Conservation (phyloP, 2,113 vertebrate genomes). For the Ochotona curzoniae region DNA sequence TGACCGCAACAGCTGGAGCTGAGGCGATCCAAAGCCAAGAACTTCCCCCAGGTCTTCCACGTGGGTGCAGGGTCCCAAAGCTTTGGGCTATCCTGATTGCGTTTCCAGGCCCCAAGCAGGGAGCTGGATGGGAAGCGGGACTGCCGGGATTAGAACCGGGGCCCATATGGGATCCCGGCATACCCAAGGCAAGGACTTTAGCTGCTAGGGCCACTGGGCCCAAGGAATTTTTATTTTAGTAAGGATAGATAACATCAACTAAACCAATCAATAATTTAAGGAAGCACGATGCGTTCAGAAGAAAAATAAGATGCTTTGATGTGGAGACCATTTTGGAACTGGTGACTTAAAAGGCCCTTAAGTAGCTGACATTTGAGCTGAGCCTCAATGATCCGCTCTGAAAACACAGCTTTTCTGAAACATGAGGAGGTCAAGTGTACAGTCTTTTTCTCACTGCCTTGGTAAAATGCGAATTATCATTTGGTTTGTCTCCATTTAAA, state of each 20-base stretch:
- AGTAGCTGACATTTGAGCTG: neutral
- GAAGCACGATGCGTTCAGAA: neutral
- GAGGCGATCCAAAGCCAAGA: no score
- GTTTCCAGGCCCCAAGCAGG: no score
- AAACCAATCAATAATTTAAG: neutral
- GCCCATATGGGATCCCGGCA: no score
- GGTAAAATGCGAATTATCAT: neutral
- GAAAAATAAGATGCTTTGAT: neutral
- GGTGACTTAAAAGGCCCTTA: neutral
- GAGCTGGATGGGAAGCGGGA: no score
- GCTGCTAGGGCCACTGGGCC: no score
- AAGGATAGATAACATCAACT: neutral
- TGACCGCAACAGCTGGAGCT: no score
- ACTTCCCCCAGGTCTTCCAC: no score
- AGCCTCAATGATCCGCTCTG: neutral
- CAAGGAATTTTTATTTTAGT: neutral
- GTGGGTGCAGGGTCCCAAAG: no score
- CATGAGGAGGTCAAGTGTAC: neutral
- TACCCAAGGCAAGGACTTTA: no score
- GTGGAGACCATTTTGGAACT: neutral
- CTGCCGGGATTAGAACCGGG: no score
- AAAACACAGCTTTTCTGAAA: neutral
- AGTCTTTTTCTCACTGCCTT: neutral
- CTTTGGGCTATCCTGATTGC: no score
- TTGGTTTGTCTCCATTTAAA: neutral